Evolutionary conservation across 2,888 invertebrate species (phyloP), one percentile per base, ranked within the genome.

Genomic region (Campaea margaritaria): DNA sequence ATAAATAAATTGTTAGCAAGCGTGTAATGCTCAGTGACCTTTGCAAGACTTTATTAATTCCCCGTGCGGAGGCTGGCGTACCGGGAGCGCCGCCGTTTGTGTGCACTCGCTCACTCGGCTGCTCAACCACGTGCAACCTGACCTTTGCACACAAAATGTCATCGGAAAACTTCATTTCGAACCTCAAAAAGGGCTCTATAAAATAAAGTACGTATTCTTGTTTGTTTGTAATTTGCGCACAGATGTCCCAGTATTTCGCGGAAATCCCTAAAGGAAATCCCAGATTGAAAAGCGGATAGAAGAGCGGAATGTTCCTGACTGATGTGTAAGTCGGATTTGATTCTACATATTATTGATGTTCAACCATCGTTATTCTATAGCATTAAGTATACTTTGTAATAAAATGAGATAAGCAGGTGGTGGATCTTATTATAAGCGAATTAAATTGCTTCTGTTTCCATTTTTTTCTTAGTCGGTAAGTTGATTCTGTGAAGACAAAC

Each of bases 141-240:
- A 76, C 78, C 78, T 80, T 76, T 78, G 54, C 46, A 63, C 42
- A 31, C 28, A 31, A 73, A 78, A 78, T 76, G 73, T 52, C 73
- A 74, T 56, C 59, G 57, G 62, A 55, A 65, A 72, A 67, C 65
- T 72, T 58, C 48, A 73, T 67, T 65, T 65, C 67, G 54, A 46
- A 60, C 59, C 39, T 27, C 54, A 38, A 16, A 51, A 56, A 42
- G 39, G 43, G 45, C 42, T 34, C 39, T 45, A 44, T 58, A 55
- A 47, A 21, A 21, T 45, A 55, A 28, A 39, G 36, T 34, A 34
- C 12, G 2, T 12, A 1, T 2, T 36, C 4, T 10, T 31, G 31
- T 31, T 31, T 31, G 7, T 21, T 5, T 21, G 2, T 21, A 34
- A 16, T 46, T 13, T 38, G 38, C n/a, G n/a, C n/a, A n/a, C 16